phyloP scores from a whole-genome alignment of 64 coral and sea anemone species.

The Pocillopora damicornis region DNA sequence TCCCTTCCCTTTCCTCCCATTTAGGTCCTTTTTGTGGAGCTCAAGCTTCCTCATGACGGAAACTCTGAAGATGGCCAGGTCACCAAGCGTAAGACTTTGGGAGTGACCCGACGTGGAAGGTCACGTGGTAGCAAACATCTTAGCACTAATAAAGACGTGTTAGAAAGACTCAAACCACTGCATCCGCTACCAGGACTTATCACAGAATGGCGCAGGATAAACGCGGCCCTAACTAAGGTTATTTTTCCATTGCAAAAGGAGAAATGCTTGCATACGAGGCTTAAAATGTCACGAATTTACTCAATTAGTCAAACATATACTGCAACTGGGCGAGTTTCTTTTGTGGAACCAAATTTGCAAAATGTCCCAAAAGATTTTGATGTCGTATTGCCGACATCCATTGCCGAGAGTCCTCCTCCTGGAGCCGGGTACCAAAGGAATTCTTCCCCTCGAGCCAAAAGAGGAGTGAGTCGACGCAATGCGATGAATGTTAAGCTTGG shows the following conservation, averaged over 20 bases:
- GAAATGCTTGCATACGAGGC: conserved; percentile 38
- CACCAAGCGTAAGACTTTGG: conserved; percentile 42
- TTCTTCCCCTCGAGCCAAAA: conserved; percentile 24
- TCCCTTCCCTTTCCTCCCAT: not conserved
- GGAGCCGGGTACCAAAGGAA: conserved; percentile 18
- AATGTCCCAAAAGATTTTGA: conserved; percentile 96
- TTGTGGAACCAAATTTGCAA: conserved; percentile 92
- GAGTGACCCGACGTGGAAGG: conserved; percentile 48
- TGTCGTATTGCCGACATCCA: conserved; percentile 74
- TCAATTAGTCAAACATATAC: conserved; percentile 76
- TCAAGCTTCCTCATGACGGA: conserved; percentile 75
- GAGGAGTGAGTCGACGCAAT: conserved; percentile 24
- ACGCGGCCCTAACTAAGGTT: conserved; percentile 81
- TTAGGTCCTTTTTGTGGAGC: conserved; percentile 75
- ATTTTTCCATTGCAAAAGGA: conserved; percentile 87
- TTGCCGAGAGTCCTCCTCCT: conserved; percentile 78
- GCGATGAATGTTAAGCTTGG: not conserved
- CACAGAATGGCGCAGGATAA: conserved; percentile 86
- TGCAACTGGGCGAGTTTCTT: conserved; percentile 83
- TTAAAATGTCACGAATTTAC: conserved; percentile 80
- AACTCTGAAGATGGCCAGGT: conserved; percentile 46
- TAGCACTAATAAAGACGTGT: conserved; percentile 89
- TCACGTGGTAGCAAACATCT: conserved; percentile 54
- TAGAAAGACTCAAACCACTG: conserved; percentile 71
- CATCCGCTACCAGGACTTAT: conserved; percentile 80